These are phyloP conservation scores for Pelobates cultripes DNA, from an alignment of 2,797 vertebrate genomes.

Conservation along the genomic window DNA sequence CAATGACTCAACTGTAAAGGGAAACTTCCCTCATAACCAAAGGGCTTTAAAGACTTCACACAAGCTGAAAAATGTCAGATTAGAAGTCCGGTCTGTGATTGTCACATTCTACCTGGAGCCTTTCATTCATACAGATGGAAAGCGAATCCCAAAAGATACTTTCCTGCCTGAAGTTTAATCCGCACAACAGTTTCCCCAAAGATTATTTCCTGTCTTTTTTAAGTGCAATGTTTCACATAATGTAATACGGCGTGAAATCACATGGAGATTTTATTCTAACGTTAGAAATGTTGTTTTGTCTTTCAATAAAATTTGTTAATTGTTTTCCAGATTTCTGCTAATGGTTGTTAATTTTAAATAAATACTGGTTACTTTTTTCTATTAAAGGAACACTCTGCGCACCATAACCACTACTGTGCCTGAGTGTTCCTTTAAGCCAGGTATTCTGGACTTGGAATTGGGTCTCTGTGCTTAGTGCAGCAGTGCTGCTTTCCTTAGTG, in stretches of 20 bases:
- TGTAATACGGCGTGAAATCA: conserved; percentile 71
- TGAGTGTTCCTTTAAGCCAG: no score
- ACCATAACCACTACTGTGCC: no score
- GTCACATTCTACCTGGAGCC: not conserved
- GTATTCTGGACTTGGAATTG: no score
- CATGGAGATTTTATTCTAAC: conserved; percentile 70
- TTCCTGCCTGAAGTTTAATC: not conserved
- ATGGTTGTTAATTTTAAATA: not conserved
- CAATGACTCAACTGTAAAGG: not conserved
- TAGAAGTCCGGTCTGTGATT: not conserved
- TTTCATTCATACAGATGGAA: not conserved
- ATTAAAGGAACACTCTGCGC: no score
- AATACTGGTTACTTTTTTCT: no score
- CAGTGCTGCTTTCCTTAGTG: no score
- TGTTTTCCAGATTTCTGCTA: conserved; percentile 6
- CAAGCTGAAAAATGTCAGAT: no score
- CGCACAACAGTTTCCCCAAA: not conserved
- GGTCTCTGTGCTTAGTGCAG: no score
- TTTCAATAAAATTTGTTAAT: not conserved
- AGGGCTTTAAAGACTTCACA: not conserved
- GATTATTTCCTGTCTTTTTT: conserved; percentile 57
- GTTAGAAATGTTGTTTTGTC: not conserved
- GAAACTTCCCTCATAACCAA: conserved; percentile 17
- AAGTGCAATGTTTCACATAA: conserved; percentile 73
- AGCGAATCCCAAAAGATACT: not conserved